Evolutionary conservation across 1,140 invertebrate genomes (phyloP).

Genomic region (Stegodyphus mimosarum): DNA sequence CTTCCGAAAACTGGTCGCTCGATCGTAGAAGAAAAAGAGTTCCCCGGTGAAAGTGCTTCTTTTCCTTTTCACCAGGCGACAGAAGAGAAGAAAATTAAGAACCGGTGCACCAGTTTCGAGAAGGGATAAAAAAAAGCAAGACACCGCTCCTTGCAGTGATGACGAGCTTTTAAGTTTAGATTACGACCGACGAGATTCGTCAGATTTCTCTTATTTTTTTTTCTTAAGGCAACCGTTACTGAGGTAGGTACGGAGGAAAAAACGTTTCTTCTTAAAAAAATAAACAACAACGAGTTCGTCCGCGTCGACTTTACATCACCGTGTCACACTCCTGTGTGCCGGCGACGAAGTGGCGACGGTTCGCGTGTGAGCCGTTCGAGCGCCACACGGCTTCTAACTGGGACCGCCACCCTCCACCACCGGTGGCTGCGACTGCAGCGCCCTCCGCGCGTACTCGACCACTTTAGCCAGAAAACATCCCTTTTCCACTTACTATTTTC

Average conservation of each 20-base stretch:
- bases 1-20: neutral
- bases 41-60: too few relatives aligned
- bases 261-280: conserved; percentile 18
- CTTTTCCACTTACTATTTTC: too few relatives aligned
- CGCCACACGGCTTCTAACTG: conserved; percentile 56
- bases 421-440: conserved; percentile 35
- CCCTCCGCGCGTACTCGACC: conserved; percentile 14
- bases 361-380: conserved; percentile 43
- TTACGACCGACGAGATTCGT: too few relatives aligned
- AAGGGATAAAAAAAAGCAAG: neutral
- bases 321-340: conserved; percentile 2
- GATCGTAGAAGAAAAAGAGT: too few relatives aligned
- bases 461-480: conserved; percentile 28
- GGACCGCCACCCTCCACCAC: conserved; percentile 15
- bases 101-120: neutral
- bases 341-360: neutral
- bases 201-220: neutral
- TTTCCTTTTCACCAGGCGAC: neutral
- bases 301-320: conserved; percentile 24
- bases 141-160: neutral
- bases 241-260: conserved; percentile 44
- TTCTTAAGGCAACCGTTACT: conserved; percentile 57
- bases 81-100: neutral
- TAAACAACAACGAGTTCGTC: neutral
- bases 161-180: too few relatives aligned